These are phyloP conservation scores for Micromesistius poutassou DNA, from an alignment of 2,797 vertebrate genomes.

Conservation along the genomic window DNA sequence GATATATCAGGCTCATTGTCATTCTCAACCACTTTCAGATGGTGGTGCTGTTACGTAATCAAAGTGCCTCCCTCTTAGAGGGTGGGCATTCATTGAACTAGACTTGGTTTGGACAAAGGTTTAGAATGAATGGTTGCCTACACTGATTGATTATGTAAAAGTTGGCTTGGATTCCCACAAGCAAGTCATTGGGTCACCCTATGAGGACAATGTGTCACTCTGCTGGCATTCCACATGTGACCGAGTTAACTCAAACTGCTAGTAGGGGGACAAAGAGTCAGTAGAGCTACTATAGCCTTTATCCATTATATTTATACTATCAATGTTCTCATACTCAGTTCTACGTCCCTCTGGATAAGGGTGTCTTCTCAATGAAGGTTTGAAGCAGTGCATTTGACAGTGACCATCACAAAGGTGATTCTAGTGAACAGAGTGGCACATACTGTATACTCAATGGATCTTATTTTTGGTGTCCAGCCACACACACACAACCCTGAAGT, in stretches of 20 bases:
- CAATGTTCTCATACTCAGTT: too few relatives aligned
- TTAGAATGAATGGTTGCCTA: conserved; percentile 29
- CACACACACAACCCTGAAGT: not conserved
- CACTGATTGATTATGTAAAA: conserved; percentile 30
- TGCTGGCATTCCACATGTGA: conserved; percentile 18
- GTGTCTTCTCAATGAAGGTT: not conserved
- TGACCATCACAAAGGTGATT: not conserved
- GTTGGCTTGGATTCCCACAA: conserved; percentile 30
- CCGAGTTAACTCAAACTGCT: not conserved
- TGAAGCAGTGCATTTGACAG: not conserved
- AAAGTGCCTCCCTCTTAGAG: conserved; percentile 4
- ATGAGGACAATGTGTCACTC: conserved; percentile 31
- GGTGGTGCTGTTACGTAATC: conserved; percentile 50
- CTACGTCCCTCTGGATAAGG: not conserved
- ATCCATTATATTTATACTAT: not conserved
- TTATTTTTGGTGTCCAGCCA: not conserved
- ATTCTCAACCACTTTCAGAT: conserved; percentile 43
- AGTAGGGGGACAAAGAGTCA: not conserved
- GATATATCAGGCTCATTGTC: conserved; percentile 38
- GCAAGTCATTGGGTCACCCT: conserved; percentile 35
- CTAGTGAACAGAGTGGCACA: not conserved
- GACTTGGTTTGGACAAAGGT: conserved; percentile 42
- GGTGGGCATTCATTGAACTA: conserved; percentile 28
- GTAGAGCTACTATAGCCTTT: not conserved
- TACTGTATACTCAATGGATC: not conserved